These are phyloP conservation scores for Aegypius monachus DNA, from an alignment of 2,113 vertebrate species.

Conservation along the genomic window DNA sequence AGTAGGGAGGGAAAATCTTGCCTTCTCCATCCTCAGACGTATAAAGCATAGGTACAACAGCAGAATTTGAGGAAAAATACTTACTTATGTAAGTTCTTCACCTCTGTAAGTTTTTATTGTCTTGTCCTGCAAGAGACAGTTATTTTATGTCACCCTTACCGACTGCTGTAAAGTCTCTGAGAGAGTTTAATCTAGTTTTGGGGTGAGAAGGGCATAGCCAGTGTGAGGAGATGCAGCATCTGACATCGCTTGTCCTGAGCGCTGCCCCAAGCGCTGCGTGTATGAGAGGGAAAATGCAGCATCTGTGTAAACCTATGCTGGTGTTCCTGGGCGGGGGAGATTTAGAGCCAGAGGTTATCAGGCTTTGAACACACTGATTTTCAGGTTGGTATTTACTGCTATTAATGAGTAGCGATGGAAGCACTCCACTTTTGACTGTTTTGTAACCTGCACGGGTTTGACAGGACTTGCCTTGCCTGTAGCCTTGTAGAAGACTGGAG, in stretches of 20 bases:
- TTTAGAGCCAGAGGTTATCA: background rate
- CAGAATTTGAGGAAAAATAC: background rate
- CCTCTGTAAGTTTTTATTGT: background rate
- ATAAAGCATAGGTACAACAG: background rate
- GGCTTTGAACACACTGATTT: background rate
- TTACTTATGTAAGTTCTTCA: background rate
- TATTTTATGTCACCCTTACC: background rate
- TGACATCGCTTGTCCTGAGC: background rate
- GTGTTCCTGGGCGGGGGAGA: background rate
- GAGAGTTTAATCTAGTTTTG: background rate
- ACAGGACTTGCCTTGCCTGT: background rate
- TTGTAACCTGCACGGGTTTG: background rate
- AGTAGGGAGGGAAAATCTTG: accelerated
- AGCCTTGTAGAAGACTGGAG: background rate
- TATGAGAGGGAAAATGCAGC: background rate
- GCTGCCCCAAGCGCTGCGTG: background rate
- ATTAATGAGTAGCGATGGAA: background rate
- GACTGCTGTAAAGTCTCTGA: background rate
- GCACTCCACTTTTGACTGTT: background rate
- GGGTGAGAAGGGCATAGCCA: background rate
- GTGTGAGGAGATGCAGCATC: background rate
- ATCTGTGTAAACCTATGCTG: accelerated
- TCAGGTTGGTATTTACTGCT: background rate
- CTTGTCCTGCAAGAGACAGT: background rate
- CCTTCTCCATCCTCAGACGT: background rate